These are phyloP conservation scores for Drosophila burlai DNA, from an alignment of 1,140 invertebrate genomes.

Conservation along the genomic window DNA sequence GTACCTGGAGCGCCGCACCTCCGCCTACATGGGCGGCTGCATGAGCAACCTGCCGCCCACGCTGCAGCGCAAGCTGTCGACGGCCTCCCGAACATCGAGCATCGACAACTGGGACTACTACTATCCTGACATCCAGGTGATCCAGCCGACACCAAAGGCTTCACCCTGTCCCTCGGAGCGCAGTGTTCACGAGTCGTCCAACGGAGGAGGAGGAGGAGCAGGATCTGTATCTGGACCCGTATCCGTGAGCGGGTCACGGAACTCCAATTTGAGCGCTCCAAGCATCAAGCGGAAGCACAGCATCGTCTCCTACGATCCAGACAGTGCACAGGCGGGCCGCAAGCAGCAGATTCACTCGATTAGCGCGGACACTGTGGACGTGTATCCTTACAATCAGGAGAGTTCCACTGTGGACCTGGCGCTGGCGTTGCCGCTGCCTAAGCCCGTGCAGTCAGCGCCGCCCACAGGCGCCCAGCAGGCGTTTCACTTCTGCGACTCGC, in stretches of 20 bases:
- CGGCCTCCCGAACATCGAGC: slow-evolving; percentile 85
- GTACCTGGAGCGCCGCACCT: slow-evolving; percentile 91
- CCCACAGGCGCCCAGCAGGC: slow-evolving; percentile 55
- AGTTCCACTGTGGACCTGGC: slow-evolving; percentile 43
- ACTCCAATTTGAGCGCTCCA: slow-evolving; percentile 44
- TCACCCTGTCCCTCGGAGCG: slow-evolving; percentile 92
- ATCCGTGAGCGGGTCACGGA: background rate
- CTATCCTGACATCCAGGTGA: slow-evolving; percentile 91
- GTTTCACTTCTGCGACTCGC: slow-evolving; percentile 73
- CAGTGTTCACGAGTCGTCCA: slow-evolving; percentile 66
- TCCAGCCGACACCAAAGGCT: slow-evolving; percentile 91
- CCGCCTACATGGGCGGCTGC: slow-evolving; percentile 89
- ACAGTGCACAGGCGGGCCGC: slow-evolving; percentile 75
- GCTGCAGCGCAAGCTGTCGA: slow-evolving; percentile 78
- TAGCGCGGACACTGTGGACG: slow-evolving; percentile 79
- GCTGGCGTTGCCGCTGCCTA: slow-evolving; percentile 44
- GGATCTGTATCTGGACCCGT: slow-evolving; percentile 3
- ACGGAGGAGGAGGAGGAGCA: slow-evolving; percentile 1
- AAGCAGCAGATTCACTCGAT: slow-evolving; percentile 84
- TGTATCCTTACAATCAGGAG: slow-evolving; percentile 79
- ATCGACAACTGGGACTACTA: slow-evolving; percentile 88
- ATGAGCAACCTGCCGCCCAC: slow-evolving; percentile 87
- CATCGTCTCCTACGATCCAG: slow-evolving; percentile 82
- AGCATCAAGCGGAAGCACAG: slow-evolving; percentile 79
- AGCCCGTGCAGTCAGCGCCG: slow-evolving; percentile 64